Conservation (phyloP, 2,888 invertebrate species). For the Plagodis pulveraria region DNA sequence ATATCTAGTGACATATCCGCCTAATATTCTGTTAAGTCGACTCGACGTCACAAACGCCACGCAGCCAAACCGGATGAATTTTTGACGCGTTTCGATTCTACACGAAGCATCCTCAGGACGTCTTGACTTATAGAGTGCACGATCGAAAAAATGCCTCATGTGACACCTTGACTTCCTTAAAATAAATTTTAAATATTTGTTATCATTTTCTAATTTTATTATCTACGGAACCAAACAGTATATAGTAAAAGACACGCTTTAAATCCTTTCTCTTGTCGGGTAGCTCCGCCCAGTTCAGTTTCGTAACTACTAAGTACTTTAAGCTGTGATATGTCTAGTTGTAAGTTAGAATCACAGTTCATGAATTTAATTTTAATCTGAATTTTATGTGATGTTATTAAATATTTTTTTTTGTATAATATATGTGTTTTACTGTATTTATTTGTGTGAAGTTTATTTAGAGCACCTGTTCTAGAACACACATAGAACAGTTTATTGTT, state of each 20-base stretch:
- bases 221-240: conserved; percentile 4
- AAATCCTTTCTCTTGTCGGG: conserved; percentile 10
- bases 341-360: conserved; percentile 45
- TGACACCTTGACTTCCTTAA: too few species aligned
- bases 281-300: conserved; percentile 11
- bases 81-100: too few species aligned
- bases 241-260: conserved; percentile 4
- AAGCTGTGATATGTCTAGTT: conserved; percentile 52
- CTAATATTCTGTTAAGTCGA: too few species aligned
- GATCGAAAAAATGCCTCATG: too few species aligned
- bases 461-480: not conserved
- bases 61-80: too few species aligned
- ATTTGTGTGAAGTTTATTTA: too few species aligned
- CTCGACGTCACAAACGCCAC: too few species aligned
- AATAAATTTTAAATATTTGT: too few species aligned
- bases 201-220: not conserved
- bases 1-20: too few species aligned
- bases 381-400: conserved; percentile 48
- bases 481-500: not conserved
- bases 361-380: conserved; percentile 39
- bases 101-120: too few species aligned
- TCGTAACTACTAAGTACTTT: conserved; percentile 2
- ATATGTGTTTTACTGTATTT: conserved; percentile 15
- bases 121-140: too few species aligned
- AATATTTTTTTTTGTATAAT: conserved; percentile 46